Evolutionary conservation across 2,797 vertebrate species (phyloP).

Genomic region (Tenualosa thibaudeaui): DNA sequence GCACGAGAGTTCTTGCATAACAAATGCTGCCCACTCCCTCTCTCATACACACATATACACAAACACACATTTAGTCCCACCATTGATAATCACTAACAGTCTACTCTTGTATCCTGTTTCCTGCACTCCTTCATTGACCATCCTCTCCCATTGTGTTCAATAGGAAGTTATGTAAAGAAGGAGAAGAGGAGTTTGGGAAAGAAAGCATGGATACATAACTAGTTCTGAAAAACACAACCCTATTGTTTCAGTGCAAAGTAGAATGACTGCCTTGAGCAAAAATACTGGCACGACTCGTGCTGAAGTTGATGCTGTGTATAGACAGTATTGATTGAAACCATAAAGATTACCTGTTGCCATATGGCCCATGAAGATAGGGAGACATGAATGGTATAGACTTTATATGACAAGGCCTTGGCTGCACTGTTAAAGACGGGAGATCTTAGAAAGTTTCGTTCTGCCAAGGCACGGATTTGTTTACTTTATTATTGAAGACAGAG

Average conservation of each 20-base stretch:
- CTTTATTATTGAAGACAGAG: slow-evolving; percentile 1
- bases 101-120: slow-evolving; percentile 32
- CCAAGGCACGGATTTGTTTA: not conserved
- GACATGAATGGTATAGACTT: not conserved
- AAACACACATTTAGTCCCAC: slow-evolving; percentile 13
- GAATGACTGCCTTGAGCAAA: not conserved
- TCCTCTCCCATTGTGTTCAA: slow-evolving; percentile 15
- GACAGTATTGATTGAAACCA: not conserved
- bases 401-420: not conserved
- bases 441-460: not conserved
- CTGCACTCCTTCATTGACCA: not conserved
- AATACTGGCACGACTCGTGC: not conserved
- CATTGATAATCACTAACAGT: slow-evolving; percentile 60
- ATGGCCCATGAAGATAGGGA: not conserved
- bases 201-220: not conserved
- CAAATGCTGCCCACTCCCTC: slow-evolving; percentile 22
- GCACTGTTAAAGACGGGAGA: not conserved
- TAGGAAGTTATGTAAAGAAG: slow-evolving; percentile 19
- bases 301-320: not conserved
- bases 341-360: not conserved
- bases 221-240: not conserved
- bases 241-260: not conserved
- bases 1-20: slow-evolving; percentile 44
- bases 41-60: not conserved
- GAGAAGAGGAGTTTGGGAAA: slow-evolving; percentile 43